Evolutionary conservation across 2,113 vertebrate genomes (phyloP), one percentile per base, ranked within the genome.

Genomic region (Clarias gariepinus): DNA sequence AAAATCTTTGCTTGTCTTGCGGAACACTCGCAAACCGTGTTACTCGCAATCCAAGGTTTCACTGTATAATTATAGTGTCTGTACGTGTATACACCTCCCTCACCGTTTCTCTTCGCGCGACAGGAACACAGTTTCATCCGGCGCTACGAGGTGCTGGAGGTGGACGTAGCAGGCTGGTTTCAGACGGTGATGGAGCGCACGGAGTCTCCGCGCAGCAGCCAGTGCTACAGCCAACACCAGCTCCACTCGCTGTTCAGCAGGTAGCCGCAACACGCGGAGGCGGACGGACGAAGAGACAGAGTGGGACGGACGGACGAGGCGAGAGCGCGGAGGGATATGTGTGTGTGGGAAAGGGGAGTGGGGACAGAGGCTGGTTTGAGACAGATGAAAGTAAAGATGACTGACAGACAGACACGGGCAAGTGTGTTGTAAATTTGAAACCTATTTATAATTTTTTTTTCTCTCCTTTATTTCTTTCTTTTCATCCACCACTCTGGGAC

Each of bases 101-200:
- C 23, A 28, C 25, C n/a, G 88, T 3, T 77, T 36, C 3, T 53
- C 8, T 47, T 80, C 12, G 33, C 15, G 36, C 57, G 28, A 0
- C 91, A 98, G 97, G 97, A 98, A 92, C 97, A 98, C 92, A 96
- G 90, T 88, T 99, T 99, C 94, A 97, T 99, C 92, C 96, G 94
- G 73, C 98, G 94, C 89, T 99, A 98, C 0, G 96, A 98, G 94
- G 97, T 95, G 84, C 93, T 96, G 84, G 97, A 97, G 55, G 97
- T 99, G 90, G 98, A 99, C 2, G 98, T 99, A 90, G 97, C 97
- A 0, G 96, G 97, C 68, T 99, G 98, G 98, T 99, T 99, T 93
- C 97, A 98, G 94, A 94, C 96, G 0, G 96, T 98, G 91, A 99
- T 99, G 97, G 97, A 98, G 86, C 94, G 94, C 91, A 99, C 98